Evolutionary conservation across 2,888 invertebrate genomes (phyloP).

Genomic region (Troides aeacus): DNA sequence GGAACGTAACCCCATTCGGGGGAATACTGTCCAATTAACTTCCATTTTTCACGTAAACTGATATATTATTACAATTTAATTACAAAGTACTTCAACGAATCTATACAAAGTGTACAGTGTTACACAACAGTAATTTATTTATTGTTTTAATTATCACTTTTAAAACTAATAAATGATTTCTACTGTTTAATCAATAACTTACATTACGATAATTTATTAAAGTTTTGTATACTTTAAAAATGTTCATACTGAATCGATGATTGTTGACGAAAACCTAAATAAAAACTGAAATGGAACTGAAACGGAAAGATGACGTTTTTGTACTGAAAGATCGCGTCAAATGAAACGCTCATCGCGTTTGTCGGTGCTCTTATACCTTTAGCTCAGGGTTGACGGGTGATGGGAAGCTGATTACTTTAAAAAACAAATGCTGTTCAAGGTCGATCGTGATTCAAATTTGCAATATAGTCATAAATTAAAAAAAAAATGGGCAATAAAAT

Average conservation of each 20-base stretch:
- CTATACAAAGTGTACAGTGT: background rate
- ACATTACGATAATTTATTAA: background rate
- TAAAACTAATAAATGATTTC: background rate
- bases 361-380: conserved; percentile 20
- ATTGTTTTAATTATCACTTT: background rate
- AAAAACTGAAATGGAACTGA: background rate
- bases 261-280: background rate
- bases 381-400: conserved; percentile 23
- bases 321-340: conserved; percentile 18
- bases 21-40: conserved; percentile 52
- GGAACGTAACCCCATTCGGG: conserved; percentile 53
- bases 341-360: conserved; percentile 15
- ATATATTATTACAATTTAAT: background rate
- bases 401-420: conserved; percentile 14
- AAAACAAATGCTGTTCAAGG: conserved; percentile 11
- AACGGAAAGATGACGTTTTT: conserved; percentile 2
- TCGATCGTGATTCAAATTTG: conserved; percentile 3
- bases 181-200: background rate
- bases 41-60: conserved; percentile 43
- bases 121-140: background rate
- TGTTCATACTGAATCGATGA: background rate
- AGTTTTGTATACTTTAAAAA: background rate
- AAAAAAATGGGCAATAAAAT: background rate
- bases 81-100: background rate
- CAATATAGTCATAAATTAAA: conserved; percentile 9